Evolutionary conservation across 2,888 invertebrate genomes (phyloP).

Genomic region (Eristalinus sepulchralis): DNA sequence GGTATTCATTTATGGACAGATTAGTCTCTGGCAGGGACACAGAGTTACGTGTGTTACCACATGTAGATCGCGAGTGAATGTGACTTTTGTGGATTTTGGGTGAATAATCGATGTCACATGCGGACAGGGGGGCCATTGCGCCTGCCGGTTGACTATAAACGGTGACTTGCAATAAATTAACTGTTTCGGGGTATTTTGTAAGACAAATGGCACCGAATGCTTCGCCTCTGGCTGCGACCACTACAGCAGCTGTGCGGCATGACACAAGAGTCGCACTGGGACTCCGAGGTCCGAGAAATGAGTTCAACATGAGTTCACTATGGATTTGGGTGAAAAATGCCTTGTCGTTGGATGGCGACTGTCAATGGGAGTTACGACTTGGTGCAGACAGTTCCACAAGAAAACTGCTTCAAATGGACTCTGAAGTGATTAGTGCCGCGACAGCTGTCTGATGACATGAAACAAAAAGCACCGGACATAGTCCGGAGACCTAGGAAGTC

Average conservation of each 20-base stretch:
- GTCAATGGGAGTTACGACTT: neutral
- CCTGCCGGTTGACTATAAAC: neutral
- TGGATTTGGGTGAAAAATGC: neutral
- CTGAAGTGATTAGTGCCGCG: neutral
- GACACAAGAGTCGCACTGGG: neutral
- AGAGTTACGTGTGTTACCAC: slow-evolving; percentile 44
- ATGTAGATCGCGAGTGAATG: slow-evolving; percentile 25
- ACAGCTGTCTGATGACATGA: too few species aligned
- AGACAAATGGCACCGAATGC: neutral
- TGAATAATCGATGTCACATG: slow-evolving; percentile 1
- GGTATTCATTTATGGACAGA: slow-evolving; percentile 67
- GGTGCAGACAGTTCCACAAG: neutral
- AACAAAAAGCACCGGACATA: neutral
- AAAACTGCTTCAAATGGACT: neutral
- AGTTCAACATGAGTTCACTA: neutral
- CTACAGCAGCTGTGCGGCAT: neutral
- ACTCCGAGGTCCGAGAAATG: neutral
- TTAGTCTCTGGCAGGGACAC: slow-evolving; percentile 53
- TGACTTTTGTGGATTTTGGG: slow-evolving; percentile 3
- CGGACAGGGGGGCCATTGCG: neutral
- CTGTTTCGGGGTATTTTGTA: neutral
- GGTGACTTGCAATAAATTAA: slow-evolving; percentile 6
- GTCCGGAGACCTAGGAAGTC: too few species aligned
- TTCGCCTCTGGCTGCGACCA: neutral
- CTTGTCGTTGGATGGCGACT: neutral